Base-by-base conservation (phyloP, 1,140 invertebrate genomes). In the Drosophila ohnishii region DNA sequence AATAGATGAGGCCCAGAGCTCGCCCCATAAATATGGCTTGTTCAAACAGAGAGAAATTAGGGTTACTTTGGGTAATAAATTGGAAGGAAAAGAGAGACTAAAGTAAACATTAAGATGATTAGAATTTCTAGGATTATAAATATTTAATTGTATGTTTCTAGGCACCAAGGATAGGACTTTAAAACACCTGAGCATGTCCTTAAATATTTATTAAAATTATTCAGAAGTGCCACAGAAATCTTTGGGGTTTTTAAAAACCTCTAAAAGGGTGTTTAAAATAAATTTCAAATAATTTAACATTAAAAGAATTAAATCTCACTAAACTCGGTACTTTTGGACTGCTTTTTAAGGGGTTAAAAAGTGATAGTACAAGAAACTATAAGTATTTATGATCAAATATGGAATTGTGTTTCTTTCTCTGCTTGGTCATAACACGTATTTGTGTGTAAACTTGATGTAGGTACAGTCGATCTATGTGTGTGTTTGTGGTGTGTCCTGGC, bases 1-100 rank as follows among this genome's bases (percentile, higher is more conserved):
- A 86, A 86, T 83, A 83, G 83, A 86, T 88, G 84, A 79, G 79
- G 59, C 81, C 61, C 74, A 40, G 55, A 14, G 45, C 50, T 34
- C 45, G 35, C 13, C 42, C 44, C 37, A 75, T 55, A 75, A 50
- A 62, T 66, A 42, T 35, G 32, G 19, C 16, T 19, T 19, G 13
- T 0, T 1, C 25, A 14, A 25, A 37, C 47, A 28, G 61, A 11
- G 37, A 37, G n/a, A 44, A 10, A 69, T 66, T 50, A 3, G 13
- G 5, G 2, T 6, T 7, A 3, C 28, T 32, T 16, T 30, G 0
- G 32, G 2, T 35, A 10, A 14, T 22, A 35, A 53, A 35, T 22
- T 34, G 6, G 2, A 6, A 2, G 9, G 45, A 9, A 48, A 16
- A n/a, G 3, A 28, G 2, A 14, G 13, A 28, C 6, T 28, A 28